phyloP scores from a whole-genome alignment of 1,140 invertebrate genomes.

The Drosophila sp. region DNA sequence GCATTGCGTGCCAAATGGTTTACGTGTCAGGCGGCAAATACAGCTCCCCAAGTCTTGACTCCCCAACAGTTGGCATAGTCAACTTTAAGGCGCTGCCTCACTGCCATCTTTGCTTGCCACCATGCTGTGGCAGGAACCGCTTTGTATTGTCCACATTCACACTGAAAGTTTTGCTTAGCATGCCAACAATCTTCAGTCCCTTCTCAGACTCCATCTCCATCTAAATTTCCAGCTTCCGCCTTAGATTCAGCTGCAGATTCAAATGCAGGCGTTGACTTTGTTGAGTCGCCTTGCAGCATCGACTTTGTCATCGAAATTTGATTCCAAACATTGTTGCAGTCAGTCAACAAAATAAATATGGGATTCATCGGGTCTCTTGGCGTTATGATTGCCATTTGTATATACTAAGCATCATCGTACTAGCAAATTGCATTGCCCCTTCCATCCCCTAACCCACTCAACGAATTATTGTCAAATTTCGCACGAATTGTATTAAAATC shows the following conservation, averaged over 20 bases:
- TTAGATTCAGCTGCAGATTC: not conserved
- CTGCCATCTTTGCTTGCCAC: not conserved
- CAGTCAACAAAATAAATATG: slow-evolving; percentile 38
- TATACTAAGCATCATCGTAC: slow-evolving; percentile 1
- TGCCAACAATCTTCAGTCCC: slow-evolving; percentile 5
- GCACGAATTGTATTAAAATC: not conserved
- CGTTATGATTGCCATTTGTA: slow-evolving; percentile 17
- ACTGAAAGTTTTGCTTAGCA: slow-evolving; percentile 46
- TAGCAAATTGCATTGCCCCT: not conserved
- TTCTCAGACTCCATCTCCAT: not conserved
- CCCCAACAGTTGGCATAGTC: slow-evolving; percentile 29
- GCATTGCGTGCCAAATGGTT: slow-evolving; percentile 81
- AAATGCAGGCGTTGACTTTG: slow-evolving; percentile 4
- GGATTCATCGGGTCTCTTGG: slow-evolving; percentile 13
- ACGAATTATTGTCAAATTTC: slow-evolving; percentile 2
- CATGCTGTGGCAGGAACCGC: slow-evolving; percentile 5
- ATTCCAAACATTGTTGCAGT: slow-evolving; percentile 49
- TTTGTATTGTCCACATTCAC: slow-evolving; percentile 36
- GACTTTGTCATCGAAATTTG: slow-evolving; percentile 49
- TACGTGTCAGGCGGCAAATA: slow-evolving; percentile 66
- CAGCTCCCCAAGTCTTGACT: not conserved
- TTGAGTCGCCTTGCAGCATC: slow-evolving; percentile 6
- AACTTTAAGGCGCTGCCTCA: slow-evolving; percentile 23
- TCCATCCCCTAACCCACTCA: not conserved
- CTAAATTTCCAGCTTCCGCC: not conserved